Conservation (phyloP, 53 echinoderm and acorn worm species). For the Echinometra lucunter region DNA sequence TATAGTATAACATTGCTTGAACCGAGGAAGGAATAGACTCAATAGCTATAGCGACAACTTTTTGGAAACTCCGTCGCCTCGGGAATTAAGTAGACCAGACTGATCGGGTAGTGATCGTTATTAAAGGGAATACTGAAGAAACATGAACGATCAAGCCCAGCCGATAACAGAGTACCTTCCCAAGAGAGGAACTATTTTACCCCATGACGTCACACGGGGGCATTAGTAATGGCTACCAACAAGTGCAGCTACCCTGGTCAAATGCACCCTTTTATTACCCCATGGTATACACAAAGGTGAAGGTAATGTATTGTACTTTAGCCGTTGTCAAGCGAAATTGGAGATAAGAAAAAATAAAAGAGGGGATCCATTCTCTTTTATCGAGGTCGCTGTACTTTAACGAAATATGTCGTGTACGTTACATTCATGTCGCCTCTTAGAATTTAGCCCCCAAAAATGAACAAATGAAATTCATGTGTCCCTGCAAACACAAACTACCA, state of each 20-base stretch:
- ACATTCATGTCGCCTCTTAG: background rate
- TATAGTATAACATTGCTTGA: background rate
- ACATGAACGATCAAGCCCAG: background rate
- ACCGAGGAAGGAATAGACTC: background rate
- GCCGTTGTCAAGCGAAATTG: background rate
- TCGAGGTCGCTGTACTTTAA: background rate
- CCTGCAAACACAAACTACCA: background rate
- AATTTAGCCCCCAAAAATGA: background rate
- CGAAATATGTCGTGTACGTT: background rate
- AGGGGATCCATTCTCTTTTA: background rate
- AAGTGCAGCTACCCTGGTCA: conserved; percentile 1
- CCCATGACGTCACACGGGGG: background rate
- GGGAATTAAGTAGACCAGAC: conserved; percentile 26
- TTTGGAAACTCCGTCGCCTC: background rate
- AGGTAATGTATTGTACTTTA: conserved; percentile 8
- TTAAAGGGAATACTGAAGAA: background rate
- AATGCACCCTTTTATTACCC: background rate
- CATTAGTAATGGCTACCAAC: background rate
- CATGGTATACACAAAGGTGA: background rate
- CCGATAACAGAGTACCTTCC: background rate
- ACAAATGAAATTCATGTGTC: background rate
- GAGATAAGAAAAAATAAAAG: background rate
- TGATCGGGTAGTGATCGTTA: background rate
- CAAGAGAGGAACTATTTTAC: background rate
- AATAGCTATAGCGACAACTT: background rate